phyloP scores from a whole-genome alignment of 2,888 invertebrate species.

The Celastrina argiolus region DNA sequence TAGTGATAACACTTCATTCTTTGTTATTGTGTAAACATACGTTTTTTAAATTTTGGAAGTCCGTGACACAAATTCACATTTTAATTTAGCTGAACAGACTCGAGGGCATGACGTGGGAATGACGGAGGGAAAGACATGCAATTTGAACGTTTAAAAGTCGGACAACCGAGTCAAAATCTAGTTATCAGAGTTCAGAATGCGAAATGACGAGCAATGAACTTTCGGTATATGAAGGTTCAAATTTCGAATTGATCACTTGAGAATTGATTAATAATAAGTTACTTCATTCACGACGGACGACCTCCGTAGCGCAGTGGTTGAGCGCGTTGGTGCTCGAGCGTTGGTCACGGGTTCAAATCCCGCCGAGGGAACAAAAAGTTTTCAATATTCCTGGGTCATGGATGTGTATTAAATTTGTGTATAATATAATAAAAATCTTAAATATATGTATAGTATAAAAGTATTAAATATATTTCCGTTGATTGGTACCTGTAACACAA shows the following conservation, averaged over 20 bases:
- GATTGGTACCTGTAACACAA: too few relatives aligned
- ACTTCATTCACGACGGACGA: too few relatives aligned
- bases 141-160: slow-evolving; percentile 8
- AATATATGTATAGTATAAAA: too few relatives aligned
- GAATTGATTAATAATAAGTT: neutral
- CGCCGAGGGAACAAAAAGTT: too few relatives aligned
- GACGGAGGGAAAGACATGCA: neutral
- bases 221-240: neutral
- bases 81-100: neutral
- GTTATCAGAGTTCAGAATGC: neutral
- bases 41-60: neutral
- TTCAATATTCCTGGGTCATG: too few relatives aligned
- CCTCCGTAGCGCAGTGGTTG: too few relatives aligned
- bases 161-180: neutral
- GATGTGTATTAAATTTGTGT: too few relatives aligned
- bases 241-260: neutral
- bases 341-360: too few relatives aligned
- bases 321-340: too few relatives aligned
- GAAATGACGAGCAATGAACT: neutral
- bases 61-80: neutral
- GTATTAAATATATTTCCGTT: too few relatives aligned
- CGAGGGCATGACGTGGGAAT: slow-evolving; percentile 2
- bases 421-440: too few relatives aligned
- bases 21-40: neutral
- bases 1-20: neutral